A percentile compares a stretch with the other conserved stretches of the same genome.
phyloP scores from a whole-genome alignment of 2,113 vertebrate genomes.

The Ictidomys tridecemlineatus region DNA sequence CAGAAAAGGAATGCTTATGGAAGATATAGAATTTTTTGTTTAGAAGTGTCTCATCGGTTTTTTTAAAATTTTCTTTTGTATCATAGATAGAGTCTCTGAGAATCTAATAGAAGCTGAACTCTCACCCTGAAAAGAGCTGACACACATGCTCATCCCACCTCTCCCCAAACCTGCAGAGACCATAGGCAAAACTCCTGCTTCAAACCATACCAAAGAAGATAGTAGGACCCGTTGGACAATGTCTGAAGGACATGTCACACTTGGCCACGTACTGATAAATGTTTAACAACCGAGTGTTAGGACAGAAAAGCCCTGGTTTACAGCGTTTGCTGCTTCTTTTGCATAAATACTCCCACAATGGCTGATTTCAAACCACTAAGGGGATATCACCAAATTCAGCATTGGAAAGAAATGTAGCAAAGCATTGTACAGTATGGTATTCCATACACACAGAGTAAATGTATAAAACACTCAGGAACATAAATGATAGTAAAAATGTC shows the following conservation, averaged over 20 bases:
- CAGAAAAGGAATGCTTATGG: neutral
- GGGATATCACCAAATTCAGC: neutral
- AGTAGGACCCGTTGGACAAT: neutral
- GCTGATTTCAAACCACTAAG: neutral
- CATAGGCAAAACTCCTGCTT: neutral
- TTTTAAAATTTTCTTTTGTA: neutral
- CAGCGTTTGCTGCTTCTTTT: neutral
- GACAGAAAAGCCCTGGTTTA: neutral
- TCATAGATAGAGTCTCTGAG: neutral
- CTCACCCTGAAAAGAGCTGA: neutral
- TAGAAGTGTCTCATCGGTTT: neutral
- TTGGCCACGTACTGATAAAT: neutral
- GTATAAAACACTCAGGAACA: neutral
- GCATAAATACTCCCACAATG: neutral
- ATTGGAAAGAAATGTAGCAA: neutral
- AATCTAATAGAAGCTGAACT: neutral
- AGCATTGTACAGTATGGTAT: too few species aligned
- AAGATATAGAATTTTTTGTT: neutral
- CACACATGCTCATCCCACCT: accelerated
- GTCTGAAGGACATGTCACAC: neutral
- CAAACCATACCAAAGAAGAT: neutral
- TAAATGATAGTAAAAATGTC: neutral
- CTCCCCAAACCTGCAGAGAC: neutral
- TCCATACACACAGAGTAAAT: neutral
- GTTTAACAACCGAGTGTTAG: neutral